Evolutionary conservation across 2,113 vertebrate species (phyloP), one percentile per base, ranked within the genome.

Genomic region (Pseudopipra pipra): DNA sequence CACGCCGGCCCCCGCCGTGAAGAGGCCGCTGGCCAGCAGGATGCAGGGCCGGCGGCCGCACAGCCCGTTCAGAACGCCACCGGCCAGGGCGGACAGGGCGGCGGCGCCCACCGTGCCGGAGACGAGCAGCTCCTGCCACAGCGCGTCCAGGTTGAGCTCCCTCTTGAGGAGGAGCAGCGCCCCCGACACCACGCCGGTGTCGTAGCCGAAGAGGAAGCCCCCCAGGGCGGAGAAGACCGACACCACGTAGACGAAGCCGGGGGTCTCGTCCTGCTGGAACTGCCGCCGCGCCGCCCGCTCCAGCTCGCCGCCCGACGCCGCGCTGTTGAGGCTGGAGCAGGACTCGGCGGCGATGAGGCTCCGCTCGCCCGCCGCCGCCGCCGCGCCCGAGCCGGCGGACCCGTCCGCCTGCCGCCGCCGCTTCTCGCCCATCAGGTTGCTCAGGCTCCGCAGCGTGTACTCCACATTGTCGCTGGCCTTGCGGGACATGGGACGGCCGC

Each of bases 101-200:
- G 99, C 99, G 11, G 99, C 99, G 39, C 99, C 99, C 46, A 99
- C 99, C 5, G 99, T 99, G 93, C 99, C 95, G 90, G 99, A 99
- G 39, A 99, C 99, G 59, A 99, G 98, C 96, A 99, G 96, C 98
- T 99, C 99, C 98, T 99, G 99, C 99, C 99, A 99, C 30, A 99
- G 95, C 6, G 98, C 94, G 93, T 96, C 98, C 97, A 99, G 97
- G 95, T 98, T 98, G 97, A 99, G 98, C 98, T 99, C 98, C 96
- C 94, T 97, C 97, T 99, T 99, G 75, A 99, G 98, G 86, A 99
- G 98, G 89, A 99, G 98, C 98, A 99, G 99, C 7, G 99, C 99
- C 46, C 99, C 99, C 5, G 99, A 99, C 78, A 99, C 99, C 95
- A 99, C 99, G 17, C 99, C 99, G 12, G 99, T 99, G 97, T 99